These are phyloP conservation scores for Montipora capricornis DNA, from an alignment of 64 coral and sea anemone genomes.

Conservation along the genomic window DNA sequence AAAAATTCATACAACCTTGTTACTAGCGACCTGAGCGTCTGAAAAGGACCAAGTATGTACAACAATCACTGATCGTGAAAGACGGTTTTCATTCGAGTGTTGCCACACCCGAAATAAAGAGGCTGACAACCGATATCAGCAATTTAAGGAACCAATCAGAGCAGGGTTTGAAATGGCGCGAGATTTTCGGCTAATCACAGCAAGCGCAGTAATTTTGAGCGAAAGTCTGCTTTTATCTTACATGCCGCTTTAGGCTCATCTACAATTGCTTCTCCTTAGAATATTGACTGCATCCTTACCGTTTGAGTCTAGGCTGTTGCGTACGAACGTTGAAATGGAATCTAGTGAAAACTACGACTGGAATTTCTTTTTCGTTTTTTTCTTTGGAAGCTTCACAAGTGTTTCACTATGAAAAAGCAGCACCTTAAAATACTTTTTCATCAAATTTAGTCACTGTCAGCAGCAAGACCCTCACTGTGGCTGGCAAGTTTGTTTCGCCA, in stretches of 20 bases:
- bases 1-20: background rate
- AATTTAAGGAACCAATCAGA: background rate
- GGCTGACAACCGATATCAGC: no score
- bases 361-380: background rate
- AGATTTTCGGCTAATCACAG: background rate
- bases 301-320: background rate
- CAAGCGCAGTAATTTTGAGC: background rate
- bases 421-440: background rate
- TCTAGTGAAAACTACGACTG: background rate
- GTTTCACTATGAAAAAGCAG: background rate
- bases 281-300: no score
- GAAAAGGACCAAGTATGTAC: background rate
- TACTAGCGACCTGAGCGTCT: background rate
- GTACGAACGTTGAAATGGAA: background rate
- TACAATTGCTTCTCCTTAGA: no score
- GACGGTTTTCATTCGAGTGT: no score
- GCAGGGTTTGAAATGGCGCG: background rate
- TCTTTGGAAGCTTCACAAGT: background rate
- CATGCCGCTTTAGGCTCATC: background rate
- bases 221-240: background rate
- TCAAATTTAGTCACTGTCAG: slow-evolving; percentile 22
- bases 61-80: background rate
- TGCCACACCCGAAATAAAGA: no score
- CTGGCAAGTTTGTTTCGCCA: slow-evolving; percentile 75
- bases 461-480: background rate